Evolutionary conservation across 1,140 invertebrate genomes (phyloP), one percentile per base, ranked within the genome.

Genomic region (Drosophila parabipectinata): DNA sequence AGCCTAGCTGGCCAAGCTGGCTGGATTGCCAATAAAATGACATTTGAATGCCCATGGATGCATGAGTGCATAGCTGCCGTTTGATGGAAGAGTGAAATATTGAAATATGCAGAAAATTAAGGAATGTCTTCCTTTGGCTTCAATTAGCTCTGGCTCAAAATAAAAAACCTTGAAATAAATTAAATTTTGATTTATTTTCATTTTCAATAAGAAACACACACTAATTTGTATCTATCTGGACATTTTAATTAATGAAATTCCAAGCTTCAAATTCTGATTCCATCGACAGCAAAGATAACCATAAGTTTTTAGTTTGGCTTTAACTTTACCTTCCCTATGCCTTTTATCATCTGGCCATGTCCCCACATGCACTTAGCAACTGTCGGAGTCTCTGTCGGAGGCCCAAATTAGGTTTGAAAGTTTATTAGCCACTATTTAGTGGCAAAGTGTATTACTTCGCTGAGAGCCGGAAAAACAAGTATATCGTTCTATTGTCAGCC

Each of bases 1-100:
- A 37, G 34, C 4, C 34, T 12, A 37, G 34, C 34, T 37, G 34
- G 34, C 34, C 34, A 37, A 12, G 34, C 34, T 37, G 26, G 28
- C 39, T 37, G 58, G 45, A 15, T 52, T 51, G 44, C 58, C 72
- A 54, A 73, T 63, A 62, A 73, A 62, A 61, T 61, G 68, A 51
- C 57, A 72, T 72, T 72, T 34, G 52, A 64, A 57, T 73, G 72
- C 52, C 37, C 53, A 73, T 66, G 39, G 59, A 66, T 74, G 72
- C 59, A 64, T 64, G 32, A 52, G 52, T 74, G 72, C 59, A 64
- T 64, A 48, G 56, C 34, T 32, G 34, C 51, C 60, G 37, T 68
- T 51, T 37, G 39, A 48, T 24, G 15, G 18, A 15, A 12, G 21
- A 9, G 21, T n/a, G 18, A 24, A 15, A 28, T 67, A 45, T 69